phyloP scores from a whole-genome alignment of 2,888 invertebrate genomes.

The Antheraea yamamai region DNA sequence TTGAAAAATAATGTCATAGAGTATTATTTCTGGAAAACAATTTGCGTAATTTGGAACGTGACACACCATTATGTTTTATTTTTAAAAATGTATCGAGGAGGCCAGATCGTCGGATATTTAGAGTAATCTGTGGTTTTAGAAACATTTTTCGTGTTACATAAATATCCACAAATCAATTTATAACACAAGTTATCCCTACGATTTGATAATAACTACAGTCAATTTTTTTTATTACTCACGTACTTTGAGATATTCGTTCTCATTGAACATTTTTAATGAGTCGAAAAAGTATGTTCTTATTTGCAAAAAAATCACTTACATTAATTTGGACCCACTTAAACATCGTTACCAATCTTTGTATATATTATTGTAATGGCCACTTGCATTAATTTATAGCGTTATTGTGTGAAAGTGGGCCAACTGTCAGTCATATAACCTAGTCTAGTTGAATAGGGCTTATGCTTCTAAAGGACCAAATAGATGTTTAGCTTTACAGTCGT shows the following conservation, averaged over 20 bases:
- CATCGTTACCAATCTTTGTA: neutral
- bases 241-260: neutral
- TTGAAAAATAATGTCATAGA: constrained; percentile 3
- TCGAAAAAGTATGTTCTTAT: constrained; percentile 14
- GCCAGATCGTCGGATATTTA: constrained; percentile 27
- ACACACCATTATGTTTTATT: constrained; percentile 43
- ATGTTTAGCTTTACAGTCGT: constrained; percentile 87
- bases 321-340: constrained; percentile 9
- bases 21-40: constrained; percentile 29
- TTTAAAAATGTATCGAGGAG: constrained; percentile 47
- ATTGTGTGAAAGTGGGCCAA: constrained; percentile 8
- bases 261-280: neutral
- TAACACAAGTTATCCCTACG: neutral
- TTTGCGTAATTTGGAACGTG: constrained; percentile 46
- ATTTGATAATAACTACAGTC: neutral
- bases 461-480: constrained; percentile 89
- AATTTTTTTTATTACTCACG: neutral
- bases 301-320: neutral
- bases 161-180: neutral
- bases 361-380: neutral
- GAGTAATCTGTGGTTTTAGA: neutral
- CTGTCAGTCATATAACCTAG: neutral
- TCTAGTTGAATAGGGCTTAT: constrained; percentile 37
- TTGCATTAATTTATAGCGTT: neutral
- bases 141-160: neutral